A percentile compares a stretch with the other conserved stretches of the same genome.
phyloP scores from a whole-genome alignment of 2,888 invertebrate genomes.

The Mythimna lalbum region DNA sequence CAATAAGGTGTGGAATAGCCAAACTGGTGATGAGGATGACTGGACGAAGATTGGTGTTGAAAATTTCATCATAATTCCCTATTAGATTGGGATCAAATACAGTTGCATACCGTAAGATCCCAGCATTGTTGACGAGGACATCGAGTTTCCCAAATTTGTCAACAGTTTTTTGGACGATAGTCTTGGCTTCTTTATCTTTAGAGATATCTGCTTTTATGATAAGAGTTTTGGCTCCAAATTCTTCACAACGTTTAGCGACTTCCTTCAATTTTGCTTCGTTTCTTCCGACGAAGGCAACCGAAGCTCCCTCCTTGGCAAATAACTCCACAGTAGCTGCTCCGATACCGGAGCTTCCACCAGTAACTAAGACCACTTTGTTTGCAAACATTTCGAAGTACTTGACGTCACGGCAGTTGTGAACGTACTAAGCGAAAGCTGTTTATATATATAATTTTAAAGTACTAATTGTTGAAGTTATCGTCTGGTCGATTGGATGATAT shows the following conservation, averaged over 20 bases:
- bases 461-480: no score
- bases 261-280: conserved; percentile 91
- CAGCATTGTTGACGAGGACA: conserved; percentile 74
- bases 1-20: conserved; percentile 64
- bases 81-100: conserved; percentile 57
- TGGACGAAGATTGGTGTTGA: conserved; percentile 66
- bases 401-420: no score
- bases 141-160: conserved; percentile 69
- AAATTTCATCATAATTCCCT: conserved; percentile 60
- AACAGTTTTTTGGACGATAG: conserved; percentile 67
- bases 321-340: conserved; percentile 92
- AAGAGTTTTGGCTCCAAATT: conserved; percentile 58
- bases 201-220: conserved; percentile 70
- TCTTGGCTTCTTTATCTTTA: conserved; percentile 67
- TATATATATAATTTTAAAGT: no score
- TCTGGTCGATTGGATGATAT: no score
- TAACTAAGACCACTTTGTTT: conserved; percentile 75
- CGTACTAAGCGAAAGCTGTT: not conserved
- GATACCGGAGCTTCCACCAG: conserved; percentile 92
- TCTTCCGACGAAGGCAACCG: conserved; percentile 91
- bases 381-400: conserved; percentile 65
- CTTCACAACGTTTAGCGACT: conserved; percentile 77
- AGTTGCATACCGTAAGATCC: conserved; percentile 47
- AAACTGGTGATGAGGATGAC: conserved; percentile 61
- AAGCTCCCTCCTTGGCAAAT: conserved; percentile 91